Evolutionary conservation across 2,888 invertebrate genomes (phyloP).

Genomic region (Habroteleia sp.): DNA sequence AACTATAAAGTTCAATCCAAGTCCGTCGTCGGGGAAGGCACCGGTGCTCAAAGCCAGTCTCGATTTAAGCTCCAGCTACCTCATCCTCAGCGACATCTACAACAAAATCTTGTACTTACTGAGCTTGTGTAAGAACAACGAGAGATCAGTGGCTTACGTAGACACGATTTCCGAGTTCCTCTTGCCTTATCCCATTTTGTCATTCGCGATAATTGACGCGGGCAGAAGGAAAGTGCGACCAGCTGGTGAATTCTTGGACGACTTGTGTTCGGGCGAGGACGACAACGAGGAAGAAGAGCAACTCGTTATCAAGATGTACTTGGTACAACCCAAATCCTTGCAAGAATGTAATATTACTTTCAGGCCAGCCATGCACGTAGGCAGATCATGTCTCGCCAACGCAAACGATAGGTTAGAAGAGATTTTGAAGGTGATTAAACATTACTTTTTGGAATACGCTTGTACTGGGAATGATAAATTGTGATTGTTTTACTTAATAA

Average conservation of each 20-base stretch:
- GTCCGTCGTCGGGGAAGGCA: constrained; percentile 78
- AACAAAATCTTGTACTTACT: constrained; percentile 92
- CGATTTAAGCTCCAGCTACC: constrained; percentile 92
- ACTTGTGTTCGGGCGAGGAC: constrained; percentile 82
- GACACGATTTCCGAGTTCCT: constrained; percentile 92
- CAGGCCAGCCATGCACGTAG: constrained; percentile 74
- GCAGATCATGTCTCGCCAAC: constrained; percentile 71
- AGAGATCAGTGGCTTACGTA: constrained; percentile 85
- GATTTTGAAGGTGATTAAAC: constrained; percentile 64
- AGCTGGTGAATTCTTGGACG: constrained; percentile 81
- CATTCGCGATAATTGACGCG: constrained; percentile 93
- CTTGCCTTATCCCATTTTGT: constrained; percentile 92
- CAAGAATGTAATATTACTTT: constrained; percentile 91
- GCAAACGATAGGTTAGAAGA: constrained; percentile 74
- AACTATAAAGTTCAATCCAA: constrained; percentile 87
- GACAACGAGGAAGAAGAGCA: constrained; percentile 84
- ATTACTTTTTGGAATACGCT: too few species aligned
- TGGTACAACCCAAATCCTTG: constrained; percentile 93
- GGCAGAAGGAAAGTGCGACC: constrained; percentile 80
- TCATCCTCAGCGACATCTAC: constrained; percentile 93
- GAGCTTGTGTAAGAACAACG: constrained; percentile 85
- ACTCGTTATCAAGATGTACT: constrained; percentile 85
- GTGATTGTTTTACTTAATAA: background rate
- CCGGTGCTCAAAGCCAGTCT: constrained; percentile 88
- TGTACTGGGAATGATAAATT: too few species aligned